Evolutionary conservation across 2,113 vertebrate genomes (phyloP).

Genomic region (Panthera uncia): DNA sequence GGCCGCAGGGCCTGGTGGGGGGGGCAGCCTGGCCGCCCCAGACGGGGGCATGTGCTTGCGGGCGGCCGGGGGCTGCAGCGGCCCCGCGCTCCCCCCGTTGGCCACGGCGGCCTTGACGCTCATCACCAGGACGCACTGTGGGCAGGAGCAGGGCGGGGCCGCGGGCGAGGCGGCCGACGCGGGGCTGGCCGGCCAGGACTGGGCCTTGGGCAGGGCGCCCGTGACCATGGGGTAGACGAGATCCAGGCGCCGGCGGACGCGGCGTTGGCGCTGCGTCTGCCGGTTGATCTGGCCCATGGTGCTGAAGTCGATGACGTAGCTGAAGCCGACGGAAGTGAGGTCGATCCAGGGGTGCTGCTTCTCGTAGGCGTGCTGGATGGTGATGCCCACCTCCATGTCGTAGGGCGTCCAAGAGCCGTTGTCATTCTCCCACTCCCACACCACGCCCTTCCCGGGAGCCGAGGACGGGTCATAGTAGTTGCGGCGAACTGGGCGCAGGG

Average conservation of each 20-base stretch:
- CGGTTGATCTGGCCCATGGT: constrained; percentile 90
- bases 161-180: constrained; percentile 71
- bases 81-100: neutral
- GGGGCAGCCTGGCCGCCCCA: constrained; percentile 18
- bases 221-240: constrained; percentile 90
- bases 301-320: constrained; percentile 87
- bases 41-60: constrained; percentile 57
- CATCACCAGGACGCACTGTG: constrained; percentile 94
- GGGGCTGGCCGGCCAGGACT: constrained; percentile 85
- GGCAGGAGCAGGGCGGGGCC: constrained; percentile 89
- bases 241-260: constrained; percentile 90
- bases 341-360: constrained; percentile 88
- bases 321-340: constrained; percentile 87
- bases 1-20: neutral
- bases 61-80: constrained; percentile 68
- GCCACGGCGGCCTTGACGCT: constrained; percentile 86
- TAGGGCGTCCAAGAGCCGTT: constrained; percentile 86
- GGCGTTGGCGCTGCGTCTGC: constrained; percentile 89
- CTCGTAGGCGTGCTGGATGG: constrained; percentile 87
- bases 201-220: constrained; percentile 85
- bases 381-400: constrained; percentile 87
- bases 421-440: constrained; percentile 90
- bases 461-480: constrained; percentile 86
- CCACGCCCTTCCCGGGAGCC: constrained; percentile 85
- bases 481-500: constrained; percentile 86